phyloP scores from a whole-genome alignment of 2,888 invertebrate species.

The Megastigmus dorsalis region DNA sequence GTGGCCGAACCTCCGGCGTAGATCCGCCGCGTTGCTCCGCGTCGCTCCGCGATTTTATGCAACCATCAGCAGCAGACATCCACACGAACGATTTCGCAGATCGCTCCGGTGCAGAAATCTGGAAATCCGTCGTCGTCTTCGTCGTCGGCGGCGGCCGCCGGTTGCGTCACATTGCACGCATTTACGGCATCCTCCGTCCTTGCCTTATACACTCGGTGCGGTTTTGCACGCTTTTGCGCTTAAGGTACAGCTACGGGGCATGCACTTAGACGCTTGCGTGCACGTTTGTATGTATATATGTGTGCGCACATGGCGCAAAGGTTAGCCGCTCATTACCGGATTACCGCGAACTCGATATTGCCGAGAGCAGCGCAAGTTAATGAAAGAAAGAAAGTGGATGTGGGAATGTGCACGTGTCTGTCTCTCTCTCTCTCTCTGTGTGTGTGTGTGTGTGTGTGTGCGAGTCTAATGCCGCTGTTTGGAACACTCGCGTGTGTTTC shows the following conservation, averaged over 20 bases:
- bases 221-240: conserved; percentile 1
- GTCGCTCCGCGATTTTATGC: too few species aligned
- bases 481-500: not conserved
- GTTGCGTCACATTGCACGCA: not conserved
- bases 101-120: too few species aligned
- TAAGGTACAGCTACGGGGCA: not conserved
- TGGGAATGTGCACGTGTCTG: conserved; percentile 10
- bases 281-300: too few species aligned
- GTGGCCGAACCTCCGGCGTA: too few species aligned
- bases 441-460: not conserved
- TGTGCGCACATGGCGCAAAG: conserved; percentile 26
- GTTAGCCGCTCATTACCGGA: conserved; percentile 46
- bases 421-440: too few species aligned
- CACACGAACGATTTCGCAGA: too few species aligned
- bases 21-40: too few species aligned
- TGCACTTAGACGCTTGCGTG: not conserved
- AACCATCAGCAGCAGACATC: too few species aligned
- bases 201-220: not conserved
- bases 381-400: conserved; percentile 44
- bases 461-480: not conserved
- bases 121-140: too few species aligned
- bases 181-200: not conserved
- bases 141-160: too few species aligned
- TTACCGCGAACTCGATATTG: conserved; percentile 36
- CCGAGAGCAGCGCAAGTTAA: conserved; percentile 11